Evolutionary conservation across 1,140 invertebrate genomes (phyloP).

Genomic region (Heliconius nattereri): DNA sequence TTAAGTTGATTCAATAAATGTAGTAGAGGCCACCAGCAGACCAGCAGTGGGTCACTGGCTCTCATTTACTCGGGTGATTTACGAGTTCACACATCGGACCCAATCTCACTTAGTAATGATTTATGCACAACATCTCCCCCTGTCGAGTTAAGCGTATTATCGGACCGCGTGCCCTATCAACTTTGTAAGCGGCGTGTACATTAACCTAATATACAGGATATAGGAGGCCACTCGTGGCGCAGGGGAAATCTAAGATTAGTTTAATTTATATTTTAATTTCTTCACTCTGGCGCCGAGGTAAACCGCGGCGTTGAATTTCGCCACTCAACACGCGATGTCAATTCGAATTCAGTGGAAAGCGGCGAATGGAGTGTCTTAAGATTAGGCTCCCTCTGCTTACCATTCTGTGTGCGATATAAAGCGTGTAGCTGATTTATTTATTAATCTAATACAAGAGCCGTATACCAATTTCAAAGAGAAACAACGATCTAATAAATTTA

Average conservation of each 20-base stretch:
- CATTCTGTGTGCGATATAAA: constrained; percentile 73
- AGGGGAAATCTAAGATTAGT: too few relatives aligned
- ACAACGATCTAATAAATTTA: not conserved
- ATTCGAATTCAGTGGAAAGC: too few relatives aligned
- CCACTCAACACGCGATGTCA: too few relatives aligned
- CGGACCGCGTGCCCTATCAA: constrained; percentile 75
- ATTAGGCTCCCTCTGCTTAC: constrained; percentile 40
- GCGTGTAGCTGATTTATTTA: constrained; percentile 64
- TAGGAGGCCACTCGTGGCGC: too few relatives aligned
- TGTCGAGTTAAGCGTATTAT: constrained; percentile 75
- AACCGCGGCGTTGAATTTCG: too few relatives aligned
- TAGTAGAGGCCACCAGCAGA: constrained; percentile 64
- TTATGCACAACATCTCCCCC: constrained; percentile 73
- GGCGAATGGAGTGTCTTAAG: constrained; percentile 27
- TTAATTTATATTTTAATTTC: too few relatives aligned
- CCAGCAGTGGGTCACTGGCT: constrained; percentile 56
- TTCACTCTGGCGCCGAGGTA: too few relatives aligned
- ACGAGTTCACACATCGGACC: constrained; percentile 76
- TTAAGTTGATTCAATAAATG: constrained; percentile 36
- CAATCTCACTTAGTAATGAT: constrained; percentile 80
- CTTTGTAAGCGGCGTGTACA: constrained; percentile 66
- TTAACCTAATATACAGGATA: constrained; percentile 36
- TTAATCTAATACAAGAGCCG: constrained; percentile 33
- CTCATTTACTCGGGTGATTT: constrained; percentile 78
- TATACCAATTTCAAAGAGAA: constrained; percentile 1